Conservation (phyloP, 2,888 invertebrate genomes). For the Mesorhabditis belari region DNA sequence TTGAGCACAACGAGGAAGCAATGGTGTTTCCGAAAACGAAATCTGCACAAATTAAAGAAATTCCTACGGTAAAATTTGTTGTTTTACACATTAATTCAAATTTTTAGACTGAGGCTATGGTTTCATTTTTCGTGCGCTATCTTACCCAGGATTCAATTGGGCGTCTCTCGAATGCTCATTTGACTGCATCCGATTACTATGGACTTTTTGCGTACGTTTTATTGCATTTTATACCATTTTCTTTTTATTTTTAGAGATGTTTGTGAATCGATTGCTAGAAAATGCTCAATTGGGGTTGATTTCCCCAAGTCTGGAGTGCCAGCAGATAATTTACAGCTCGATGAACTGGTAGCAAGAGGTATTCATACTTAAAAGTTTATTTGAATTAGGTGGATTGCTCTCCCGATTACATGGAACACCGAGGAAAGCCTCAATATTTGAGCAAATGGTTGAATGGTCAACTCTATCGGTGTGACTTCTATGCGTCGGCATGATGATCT, state of each 20-base stretch:
- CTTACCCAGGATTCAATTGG: conserved; percentile 52
- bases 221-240: neutral
- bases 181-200: conserved; percentile 45
- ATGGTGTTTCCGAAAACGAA: conserved; percentile 33
- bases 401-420: conserved; percentile 36
- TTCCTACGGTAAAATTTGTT: conserved; percentile 16
- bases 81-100: neutral
- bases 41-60: conserved; percentile 18
- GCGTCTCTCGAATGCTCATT: conserved; percentile 49
- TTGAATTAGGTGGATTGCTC: conserved; percentile 9
- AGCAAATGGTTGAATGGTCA: conserved; percentile 48
- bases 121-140: conserved; percentile 52
- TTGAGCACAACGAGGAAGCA: conserved; percentile 40
- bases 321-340: conserved; percentile 22
- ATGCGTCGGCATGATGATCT: neutral
- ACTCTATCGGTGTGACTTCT: conserved; percentile 34
- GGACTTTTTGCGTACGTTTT: conserved; percentile 42
- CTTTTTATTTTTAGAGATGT: conserved; percentile 15
- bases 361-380: too few species aligned
- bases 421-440: conserved; percentile 35
- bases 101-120: conserved; percentile 45
- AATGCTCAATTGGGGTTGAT: conserved; percentile 50
- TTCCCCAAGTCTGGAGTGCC: conserved; percentile 54
- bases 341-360: too few species aligned
- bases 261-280: conserved; percentile 32